These are phyloP conservation scores for Hepsetus odoe DNA, from an alignment of 2,113 vertebrate species.

Conservation along the genomic window DNA sequence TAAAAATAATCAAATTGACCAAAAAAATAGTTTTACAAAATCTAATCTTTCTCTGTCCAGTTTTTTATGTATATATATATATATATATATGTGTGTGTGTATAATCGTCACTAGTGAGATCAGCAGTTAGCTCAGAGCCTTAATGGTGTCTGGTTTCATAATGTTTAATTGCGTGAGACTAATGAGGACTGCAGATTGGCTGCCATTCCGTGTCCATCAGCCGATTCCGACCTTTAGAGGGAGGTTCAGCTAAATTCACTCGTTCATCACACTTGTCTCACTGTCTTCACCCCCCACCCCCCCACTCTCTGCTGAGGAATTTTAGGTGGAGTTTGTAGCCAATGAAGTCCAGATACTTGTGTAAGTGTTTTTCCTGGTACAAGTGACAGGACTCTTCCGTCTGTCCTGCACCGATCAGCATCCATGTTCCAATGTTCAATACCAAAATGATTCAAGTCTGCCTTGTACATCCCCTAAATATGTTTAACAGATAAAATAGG, in stretches of 20 bases:
- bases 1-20: too few relatives aligned
- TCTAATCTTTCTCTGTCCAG: background rate
- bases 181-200: slow-evolving; percentile 7
- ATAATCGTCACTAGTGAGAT: slow-evolving; percentile 1
- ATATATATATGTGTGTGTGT: background rate
- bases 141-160: slow-evolving; percentile 15
- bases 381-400: background rate
- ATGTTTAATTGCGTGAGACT: slow-evolving; percentile 31
- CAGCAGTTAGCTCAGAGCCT: slow-evolving; percentile 5
- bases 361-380: background rate
- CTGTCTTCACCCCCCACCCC: background rate
- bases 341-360: too few relatives aligned
- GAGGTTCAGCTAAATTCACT: slow-evolving; percentile 11
- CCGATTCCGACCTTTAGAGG: slow-evolving; percentile 17
- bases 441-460: too few relatives aligned
- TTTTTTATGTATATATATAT: background rate
- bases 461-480: too few relatives aligned
- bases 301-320: too few relatives aligned
- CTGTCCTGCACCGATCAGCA: too few relatives aligned
- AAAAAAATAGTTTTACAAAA: too few relatives aligned
- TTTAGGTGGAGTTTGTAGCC: too few relatives aligned
- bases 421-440: too few relatives aligned
- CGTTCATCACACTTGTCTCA: background rate
- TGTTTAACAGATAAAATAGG: background rate
- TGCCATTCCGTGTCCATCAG: slow-evolving; percentile 25